phyloP scores from a whole-genome alignment of 2,888 invertebrate genomes.

The Catocala fraxini region DNA sequence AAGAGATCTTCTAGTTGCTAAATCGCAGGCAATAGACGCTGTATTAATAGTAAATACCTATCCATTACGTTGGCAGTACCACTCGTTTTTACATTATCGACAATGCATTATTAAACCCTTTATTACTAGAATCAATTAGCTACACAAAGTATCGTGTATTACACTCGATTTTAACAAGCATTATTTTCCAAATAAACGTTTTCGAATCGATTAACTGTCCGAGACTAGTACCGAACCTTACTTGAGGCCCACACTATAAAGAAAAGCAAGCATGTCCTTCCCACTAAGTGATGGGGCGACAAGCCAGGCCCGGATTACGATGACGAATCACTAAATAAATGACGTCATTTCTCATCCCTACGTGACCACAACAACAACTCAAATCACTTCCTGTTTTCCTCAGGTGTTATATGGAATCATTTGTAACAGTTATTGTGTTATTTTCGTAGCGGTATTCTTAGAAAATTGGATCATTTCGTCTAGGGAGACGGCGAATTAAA shows the following conservation, averaged over 20 bases:
- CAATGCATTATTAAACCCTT: no score
- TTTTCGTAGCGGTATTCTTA: conserved; percentile 43
- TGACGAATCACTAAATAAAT: conserved; percentile 76
- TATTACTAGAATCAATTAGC: no score
- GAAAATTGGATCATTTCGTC: conserved; percentile 27
- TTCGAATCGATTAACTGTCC: conserved; percentile 17
- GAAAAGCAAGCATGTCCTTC: conserved; percentile 75
- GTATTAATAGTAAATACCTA: no score
- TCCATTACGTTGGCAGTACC: no score
- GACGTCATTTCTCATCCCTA: conserved; percentile 65
- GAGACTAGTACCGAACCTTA: conserved; percentile 26
- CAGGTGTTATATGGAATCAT: conserved; percentile 67
- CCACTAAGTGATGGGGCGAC: conserved; percentile 73
- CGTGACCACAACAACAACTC: conserved; percentile 65
- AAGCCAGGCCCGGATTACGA: conserved; percentile 73
- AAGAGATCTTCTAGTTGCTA: no score
- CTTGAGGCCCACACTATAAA: conserved; percentile 53
- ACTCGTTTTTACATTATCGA: no score
- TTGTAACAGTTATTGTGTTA: conserved; percentile 58
- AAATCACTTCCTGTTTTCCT: conserved; percentile 57
- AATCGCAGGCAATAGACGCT: no score
- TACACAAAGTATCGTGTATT: no score
- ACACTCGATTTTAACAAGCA: no score
- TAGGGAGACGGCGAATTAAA: conserved; percentile 18
- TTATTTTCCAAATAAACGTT: background rate